phyloP scores from a whole-genome alignment of 2,797 vertebrate species.

The Lateolabrax maculatus region DNA sequence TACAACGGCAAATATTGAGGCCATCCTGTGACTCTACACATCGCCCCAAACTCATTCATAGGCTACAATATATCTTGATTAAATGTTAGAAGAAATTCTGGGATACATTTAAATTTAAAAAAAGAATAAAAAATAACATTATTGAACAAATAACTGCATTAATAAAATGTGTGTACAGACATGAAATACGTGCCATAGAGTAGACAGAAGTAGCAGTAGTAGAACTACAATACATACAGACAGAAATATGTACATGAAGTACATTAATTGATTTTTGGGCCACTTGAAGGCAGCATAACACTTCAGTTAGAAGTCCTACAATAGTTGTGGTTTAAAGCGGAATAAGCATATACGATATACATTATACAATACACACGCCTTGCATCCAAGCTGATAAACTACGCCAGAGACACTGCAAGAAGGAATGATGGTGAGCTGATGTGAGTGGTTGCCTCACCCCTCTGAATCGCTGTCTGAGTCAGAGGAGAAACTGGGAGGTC shows the following conservation, averaged over 20 bases:
- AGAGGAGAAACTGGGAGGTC: constrained; percentile 52
- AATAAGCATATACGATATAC: not conserved
- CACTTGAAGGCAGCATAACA: no score
- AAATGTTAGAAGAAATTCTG: not conserved
- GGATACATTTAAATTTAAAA: not conserved
- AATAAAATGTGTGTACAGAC: not conserved
- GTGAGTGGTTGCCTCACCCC: constrained; percentile 40
- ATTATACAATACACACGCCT: not conserved
- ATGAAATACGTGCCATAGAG: not conserved
- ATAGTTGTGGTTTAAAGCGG: not conserved
- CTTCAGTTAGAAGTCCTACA: no score
- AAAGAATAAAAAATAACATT: not conserved
- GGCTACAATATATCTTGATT: not conserved
- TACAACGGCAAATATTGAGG: not conserved
- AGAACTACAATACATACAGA: not conserved
- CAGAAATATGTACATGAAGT: not conserved
- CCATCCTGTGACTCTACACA: not conserved
- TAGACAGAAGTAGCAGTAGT: not conserved
- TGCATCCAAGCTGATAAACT: not conserved
- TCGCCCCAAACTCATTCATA: not conserved
- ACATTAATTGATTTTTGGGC: no score
- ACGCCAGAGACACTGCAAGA: not conserved
- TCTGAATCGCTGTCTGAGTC: constrained; percentile 53
- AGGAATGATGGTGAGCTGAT: constrained; percentile 4
- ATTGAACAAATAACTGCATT: not conserved